These are phyloP conservation scores for Protobothrops flavoviridis DNA, from an alignment of 2,113 vertebrate genomes.

Conservation along the genomic window DNA sequence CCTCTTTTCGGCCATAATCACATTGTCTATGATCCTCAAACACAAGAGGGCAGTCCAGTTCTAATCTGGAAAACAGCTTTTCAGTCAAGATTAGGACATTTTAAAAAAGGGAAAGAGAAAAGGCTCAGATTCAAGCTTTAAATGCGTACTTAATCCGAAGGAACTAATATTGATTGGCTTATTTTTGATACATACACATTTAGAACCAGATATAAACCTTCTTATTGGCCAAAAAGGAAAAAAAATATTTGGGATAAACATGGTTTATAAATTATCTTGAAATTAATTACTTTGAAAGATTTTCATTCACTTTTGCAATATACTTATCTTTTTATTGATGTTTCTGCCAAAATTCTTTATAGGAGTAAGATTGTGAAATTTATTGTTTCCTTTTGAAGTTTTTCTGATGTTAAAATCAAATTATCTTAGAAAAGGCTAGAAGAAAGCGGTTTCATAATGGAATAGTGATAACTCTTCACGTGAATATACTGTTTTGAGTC, in stretches of 20 bases:
- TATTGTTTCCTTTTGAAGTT: no score
- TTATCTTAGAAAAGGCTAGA: background rate
- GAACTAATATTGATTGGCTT: background rate
- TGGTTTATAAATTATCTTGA: background rate
- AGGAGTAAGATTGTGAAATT: background rate
- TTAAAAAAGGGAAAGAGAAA: background rate
- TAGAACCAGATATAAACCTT: background rate
- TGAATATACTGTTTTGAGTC: background rate
- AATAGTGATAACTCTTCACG: background rate
- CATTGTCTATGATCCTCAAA: background rate
- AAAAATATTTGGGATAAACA: background rate
- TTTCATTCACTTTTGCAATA: background rate
- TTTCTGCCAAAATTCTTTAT: background rate
- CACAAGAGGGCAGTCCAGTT: constrained; percentile 69
- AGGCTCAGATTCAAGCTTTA: background rate
- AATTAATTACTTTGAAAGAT: background rate
- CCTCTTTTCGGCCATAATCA: background rate
- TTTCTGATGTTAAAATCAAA: background rate
- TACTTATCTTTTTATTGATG: background rate
- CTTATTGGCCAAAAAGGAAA: background rate
- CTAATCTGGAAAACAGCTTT: constrained; percentile 35
- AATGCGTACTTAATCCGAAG: background rate
- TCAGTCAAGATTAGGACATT: background rate
- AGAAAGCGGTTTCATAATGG: background rate
- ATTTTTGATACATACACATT: background rate